Percentiles rank a stretch among this genome's conserved stretches.
Conservation (phyloP, 2,888 invertebrate species). For the Scaptomyza reducta region DNA sequence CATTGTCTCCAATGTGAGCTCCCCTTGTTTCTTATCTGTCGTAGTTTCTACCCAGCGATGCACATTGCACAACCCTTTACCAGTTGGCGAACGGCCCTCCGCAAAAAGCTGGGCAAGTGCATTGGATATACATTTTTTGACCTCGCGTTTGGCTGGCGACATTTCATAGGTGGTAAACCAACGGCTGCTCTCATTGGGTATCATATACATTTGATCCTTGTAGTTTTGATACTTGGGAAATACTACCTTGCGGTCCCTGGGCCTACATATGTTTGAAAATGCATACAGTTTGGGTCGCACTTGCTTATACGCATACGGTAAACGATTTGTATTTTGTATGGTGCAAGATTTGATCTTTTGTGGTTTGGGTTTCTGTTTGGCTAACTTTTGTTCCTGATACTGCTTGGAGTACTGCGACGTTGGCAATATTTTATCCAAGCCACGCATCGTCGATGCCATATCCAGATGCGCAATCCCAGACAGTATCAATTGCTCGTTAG, state of each 20-base stretch:
- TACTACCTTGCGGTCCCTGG: background rate
- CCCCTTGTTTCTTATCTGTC: background rate
- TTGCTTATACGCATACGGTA: slow-evolving; percentile 42
- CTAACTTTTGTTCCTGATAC: slow-evolving; percentile 4
- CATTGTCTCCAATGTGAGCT: slow-evolving; percentile 12
- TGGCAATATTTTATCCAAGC: slow-evolving; percentile 80
- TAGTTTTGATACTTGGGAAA: slow-evolving; percentile 30
- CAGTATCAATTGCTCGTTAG: slow-evolving; percentile 82
- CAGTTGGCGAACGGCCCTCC: background rate
- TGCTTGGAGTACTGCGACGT: slow-evolving; percentile 47
- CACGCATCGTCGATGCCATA: slow-evolving; percentile 80
- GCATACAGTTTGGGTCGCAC: slow-evolving; percentile 36
- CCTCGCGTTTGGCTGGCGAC: slow-evolving; percentile 48
- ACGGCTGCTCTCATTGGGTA: slow-evolving; percentile 51
- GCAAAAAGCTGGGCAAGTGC: slow-evolving; percentile 36
- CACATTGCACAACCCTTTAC: slow-evolving; percentile 24
- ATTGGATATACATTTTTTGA: slow-evolving; percentile 42
- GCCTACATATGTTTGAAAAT: background rate
- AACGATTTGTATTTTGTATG: background rate
- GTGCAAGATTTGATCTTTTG: rapidly evolving
- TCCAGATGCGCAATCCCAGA: slow-evolving; percentile 82
- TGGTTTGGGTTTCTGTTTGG: background rate
- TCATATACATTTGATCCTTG: slow-evolving; percentile 23
- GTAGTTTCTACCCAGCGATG: slow-evolving; percentile 37
- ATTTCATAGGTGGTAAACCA: slow-evolving; percentile 62